Evolutionary conservation across 2,888 invertebrate genomes (phyloP).

Genomic region (Meandrusa payeni): DNA sequence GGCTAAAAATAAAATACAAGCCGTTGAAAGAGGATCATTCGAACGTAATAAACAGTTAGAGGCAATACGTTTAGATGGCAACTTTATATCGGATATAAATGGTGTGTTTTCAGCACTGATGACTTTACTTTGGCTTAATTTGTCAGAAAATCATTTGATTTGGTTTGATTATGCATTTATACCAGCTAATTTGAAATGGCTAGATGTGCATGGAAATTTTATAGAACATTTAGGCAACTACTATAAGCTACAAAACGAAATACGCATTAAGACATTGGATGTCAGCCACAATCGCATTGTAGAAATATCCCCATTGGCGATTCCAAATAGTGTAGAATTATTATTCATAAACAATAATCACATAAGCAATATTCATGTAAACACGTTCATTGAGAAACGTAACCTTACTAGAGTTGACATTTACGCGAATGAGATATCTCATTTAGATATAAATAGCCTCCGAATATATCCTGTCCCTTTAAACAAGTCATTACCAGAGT

Average conservation of each 20-base stretch:
- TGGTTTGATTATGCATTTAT: conserved; percentile 97
- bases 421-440: conserved; percentile 92
- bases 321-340: conserved; percentile 92
- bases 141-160: conserved; percentile 93
- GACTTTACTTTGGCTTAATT: conserved; percentile 91
- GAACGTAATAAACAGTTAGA: conserved; percentile 90
- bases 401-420: conserved; percentile 93
- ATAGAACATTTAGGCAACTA: conserved; percentile 94
- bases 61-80: conserved; percentile 93
- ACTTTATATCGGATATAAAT: conserved; percentile 93
- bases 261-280: conserved; percentile 90
- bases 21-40: conserved; percentile 91
- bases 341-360: conserved; percentile 94
- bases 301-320: conserved; percentile 89
- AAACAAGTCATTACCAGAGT: conserved; percentile 90
- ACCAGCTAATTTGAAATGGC: conserved; percentile 92
- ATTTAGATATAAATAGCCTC: conserved; percentile 90
- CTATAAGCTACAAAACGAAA: conserved; percentile 90
- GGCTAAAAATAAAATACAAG: conserved; percentile 93
- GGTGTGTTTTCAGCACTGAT: conserved; percentile 92
- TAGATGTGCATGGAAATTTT: conserved; percentile 94
- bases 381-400: conserved; percentile 92
- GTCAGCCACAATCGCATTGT: conserved; percentile 93
- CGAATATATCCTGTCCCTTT: conserved; percentile 87
- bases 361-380: conserved; percentile 89